phyloP scores from a whole-genome alignment of 2,888 invertebrate genomes.

The Cheilosia scutellata region DNA sequence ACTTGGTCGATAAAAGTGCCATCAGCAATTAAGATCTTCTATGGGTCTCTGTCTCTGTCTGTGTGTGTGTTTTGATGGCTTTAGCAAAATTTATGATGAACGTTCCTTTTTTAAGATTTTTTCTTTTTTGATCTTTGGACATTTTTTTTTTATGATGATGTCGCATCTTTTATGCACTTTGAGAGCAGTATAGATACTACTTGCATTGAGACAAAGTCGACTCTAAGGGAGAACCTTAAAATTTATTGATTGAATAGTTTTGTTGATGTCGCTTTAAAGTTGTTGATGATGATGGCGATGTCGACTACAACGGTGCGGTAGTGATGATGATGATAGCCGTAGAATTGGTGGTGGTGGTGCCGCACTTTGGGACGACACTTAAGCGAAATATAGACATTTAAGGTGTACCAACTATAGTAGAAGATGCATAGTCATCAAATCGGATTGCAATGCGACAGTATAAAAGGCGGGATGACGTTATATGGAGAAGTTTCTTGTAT shows the following conservation, averaged over 20 bases:
- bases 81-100: slow-evolving; percentile 63
- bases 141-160: slow-evolving; percentile 47
- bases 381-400: slow-evolving; percentile 72
- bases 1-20: slow-evolving; percentile 35
- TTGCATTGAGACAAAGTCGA: slow-evolving; percentile 47
- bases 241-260: slow-evolving; percentile 72
- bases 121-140: slow-evolving; percentile 1
- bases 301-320: background rate
- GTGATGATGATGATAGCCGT: slow-evolving; percentile 3
- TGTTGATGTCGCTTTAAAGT: slow-evolving; percentile 60
- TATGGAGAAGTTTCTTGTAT: slow-evolving; percentile 24
- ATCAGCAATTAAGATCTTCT: slow-evolving; percentile 48
- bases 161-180: slow-evolving; percentile 32
- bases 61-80: slow-evolving; percentile 32
- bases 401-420: background rate
- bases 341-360: slow-evolving; percentile 39
- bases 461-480: slow-evolving; percentile 28
- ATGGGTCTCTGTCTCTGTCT: background rate
- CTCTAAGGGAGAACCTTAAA: slow-evolving; percentile 4
- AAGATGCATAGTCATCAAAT: slow-evolving; percentile 48
- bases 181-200: slow-evolving; percentile 28
- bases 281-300: slow-evolving; percentile 19
- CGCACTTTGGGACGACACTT: slow-evolving; percentile 54
- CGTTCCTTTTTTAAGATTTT: slow-evolving; percentile 36
- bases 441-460: slow-evolving; percentile 57